Percentiles rank a stretch among this genome's conserved stretches.
phyloP scores from a whole-genome alignment of 2,888 invertebrate species.

The Saturnia japonica region DNA sequence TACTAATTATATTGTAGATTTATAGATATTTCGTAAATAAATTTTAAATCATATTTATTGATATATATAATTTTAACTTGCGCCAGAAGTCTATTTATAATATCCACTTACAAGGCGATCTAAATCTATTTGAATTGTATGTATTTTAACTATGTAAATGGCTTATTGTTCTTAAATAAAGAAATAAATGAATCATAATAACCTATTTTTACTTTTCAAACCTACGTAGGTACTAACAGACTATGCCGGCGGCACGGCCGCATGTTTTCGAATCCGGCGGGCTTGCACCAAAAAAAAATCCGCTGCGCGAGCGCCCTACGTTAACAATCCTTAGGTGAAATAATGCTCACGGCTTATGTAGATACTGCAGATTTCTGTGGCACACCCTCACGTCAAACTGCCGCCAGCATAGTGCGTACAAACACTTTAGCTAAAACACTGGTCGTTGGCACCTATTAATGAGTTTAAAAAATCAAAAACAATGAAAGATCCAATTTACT shows the following conservation, averaged over 20 bases:
- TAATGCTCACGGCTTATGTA: too few species aligned
- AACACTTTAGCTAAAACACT: background rate
- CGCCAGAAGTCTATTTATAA: constrained; percentile 64
- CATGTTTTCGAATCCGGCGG: too few species aligned
- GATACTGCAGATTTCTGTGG: too few species aligned
- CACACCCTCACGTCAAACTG: too few species aligned
- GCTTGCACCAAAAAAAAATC: too few species aligned
- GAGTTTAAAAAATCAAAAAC: background rate
- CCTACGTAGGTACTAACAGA: background rate
- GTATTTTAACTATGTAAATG: constrained; percentile 70
- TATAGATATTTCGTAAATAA: constrained; percentile 30
- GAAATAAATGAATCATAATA: constrained; percentile 76
- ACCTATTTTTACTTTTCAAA: constrained; percentile 56
- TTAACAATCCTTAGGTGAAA: too few species aligned
- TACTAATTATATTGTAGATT: constrained; percentile 36
- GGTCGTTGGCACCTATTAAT: background rate
- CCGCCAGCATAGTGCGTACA: too few species aligned
- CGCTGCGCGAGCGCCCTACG: too few species aligned
- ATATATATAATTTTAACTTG: constrained; percentile 61
- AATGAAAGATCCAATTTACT: background rate
- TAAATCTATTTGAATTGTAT: constrained; percentile 67
- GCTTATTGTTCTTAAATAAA: constrained; percentile 76
- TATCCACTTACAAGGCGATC: constrained; percentile 51
- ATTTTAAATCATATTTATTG: constrained; percentile 41
- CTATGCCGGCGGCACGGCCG: too few species aligned